phyloP scores from a whole-genome alignment of 2,113 vertebrate genomes.

The Barnardius zonarius region DNA sequence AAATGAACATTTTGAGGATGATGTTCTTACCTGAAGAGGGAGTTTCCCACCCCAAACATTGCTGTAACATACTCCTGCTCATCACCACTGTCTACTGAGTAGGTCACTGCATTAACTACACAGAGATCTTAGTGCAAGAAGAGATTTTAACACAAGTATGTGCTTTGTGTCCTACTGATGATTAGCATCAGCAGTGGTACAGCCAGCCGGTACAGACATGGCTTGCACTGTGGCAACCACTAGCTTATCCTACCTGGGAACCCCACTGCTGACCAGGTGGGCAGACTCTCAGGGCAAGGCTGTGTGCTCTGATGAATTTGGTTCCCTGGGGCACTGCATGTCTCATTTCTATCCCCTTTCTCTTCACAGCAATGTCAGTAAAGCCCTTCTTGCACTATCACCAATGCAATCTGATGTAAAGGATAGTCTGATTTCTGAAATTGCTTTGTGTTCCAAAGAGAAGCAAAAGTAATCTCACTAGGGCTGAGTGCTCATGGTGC shows the following conservation, averaged over 20 bases:
- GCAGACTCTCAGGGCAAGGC: background rate
- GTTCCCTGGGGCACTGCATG: background rate
- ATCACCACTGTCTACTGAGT: background rate
- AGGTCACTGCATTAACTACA: background rate
- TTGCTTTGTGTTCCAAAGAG: background rate
- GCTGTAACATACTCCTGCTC: background rate
- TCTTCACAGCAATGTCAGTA: background rate
- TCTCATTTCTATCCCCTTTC: background rate
- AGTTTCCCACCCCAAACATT: background rate
- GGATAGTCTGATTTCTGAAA: background rate
- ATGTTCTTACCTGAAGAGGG: background rate
- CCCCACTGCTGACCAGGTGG: background rate
- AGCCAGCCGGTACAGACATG: background rate
- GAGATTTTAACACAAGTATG: accelerated
- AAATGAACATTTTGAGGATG: background rate
- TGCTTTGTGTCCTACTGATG: background rate
- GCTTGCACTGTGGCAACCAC: background rate
- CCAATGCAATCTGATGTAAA: background rate
- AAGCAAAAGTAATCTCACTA: background rate
- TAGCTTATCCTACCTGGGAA: background rate
- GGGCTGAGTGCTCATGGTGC: background rate
- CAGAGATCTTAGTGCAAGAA: background rate
- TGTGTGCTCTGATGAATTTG: background rate
- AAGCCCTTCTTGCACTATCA: background rate
- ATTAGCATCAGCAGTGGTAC: background rate